Percentiles rank a stretch among this genome's conserved stretches.
Conservation (phyloP, 2,797 vertebrate species). For the Numenius phaeopus region DNA sequence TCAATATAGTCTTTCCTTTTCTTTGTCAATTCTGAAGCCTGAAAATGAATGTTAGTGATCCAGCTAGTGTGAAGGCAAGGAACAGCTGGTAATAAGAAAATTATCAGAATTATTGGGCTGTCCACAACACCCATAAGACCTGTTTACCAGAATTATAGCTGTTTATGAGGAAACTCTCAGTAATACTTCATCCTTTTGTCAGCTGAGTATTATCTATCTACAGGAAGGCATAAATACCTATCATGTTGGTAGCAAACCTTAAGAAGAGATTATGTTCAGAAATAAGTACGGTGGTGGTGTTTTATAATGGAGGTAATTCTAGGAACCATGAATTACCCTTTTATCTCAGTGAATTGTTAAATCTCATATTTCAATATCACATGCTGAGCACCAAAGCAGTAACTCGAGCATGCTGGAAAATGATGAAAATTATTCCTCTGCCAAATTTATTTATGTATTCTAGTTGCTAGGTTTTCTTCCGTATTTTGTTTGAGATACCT, state of each 20-base stretch:
- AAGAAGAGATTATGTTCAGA: not conserved
- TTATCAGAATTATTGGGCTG: constrained; percentile 48
- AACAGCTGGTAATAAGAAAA: constrained; percentile 25
- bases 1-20: not conserved
- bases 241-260: not conserved
- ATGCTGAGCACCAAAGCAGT: not conserved
- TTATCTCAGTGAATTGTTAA: not conserved
- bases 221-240: not conserved
- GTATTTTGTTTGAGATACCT: not conserved
- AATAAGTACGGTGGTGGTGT: not conserved
- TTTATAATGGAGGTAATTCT: constrained; percentile 1
- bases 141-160: constrained; percentile 12
- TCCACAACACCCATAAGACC: not conserved
- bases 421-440: not conserved
- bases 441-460: not conserved
- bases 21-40: not conserved
- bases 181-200: not conserved
- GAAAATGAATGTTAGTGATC: not conserved
- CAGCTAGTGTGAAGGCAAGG: not conserved
- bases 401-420: not conserved
- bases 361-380: not conserved
- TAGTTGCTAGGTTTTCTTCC: not conserved
- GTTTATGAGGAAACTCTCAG: constrained; percentile 22
- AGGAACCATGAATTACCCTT: not conserved
- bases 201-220: not conserved